Evolutionary conservation across 1,140 invertebrate genomes (phyloP), one percentile per base, ranked within the genome.

Genomic region (Drosophila ercepeae): DNA sequence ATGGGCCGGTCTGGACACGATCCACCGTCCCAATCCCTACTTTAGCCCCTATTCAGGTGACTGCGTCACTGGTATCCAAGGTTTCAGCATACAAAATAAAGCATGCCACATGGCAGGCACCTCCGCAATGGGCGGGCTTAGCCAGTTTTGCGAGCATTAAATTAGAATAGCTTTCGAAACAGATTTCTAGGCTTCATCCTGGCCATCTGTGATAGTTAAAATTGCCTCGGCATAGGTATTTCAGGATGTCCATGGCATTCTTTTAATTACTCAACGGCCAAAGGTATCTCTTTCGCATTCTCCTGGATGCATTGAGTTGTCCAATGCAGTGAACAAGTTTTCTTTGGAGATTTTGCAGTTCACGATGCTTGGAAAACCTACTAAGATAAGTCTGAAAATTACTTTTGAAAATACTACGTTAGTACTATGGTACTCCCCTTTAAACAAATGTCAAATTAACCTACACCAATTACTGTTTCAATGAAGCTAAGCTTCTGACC

Each of bases 91-190:
- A 41, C 34, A 61, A 44, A 64, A 42, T 45, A 61, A 44, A 67
- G 45, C 63, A 52, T 65, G 63, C 45, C 59, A 64, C 59, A 67
- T 44, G 63, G 46, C 45, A 63, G 57, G 3, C 7, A n/a, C 3
- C 11, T 9, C 44, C 27, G 45, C 63, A 44, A 65, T 67, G 61
- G 63, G 63, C 23, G 39, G 27, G 46, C 63, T 67, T 34, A 53
- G 27, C 27, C 0, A 18, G 27, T 67, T 67, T 53, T 45, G 11
- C 34, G 27, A 27, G 27, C 39, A 34, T 67, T 67, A 32, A 34
- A 53, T 25, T 0, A 21, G 36, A 65, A 67, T 44, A 52, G 60
- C 64, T 65, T 44, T 44, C 6, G 8, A 41, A 44, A 34, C 21
- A 25, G 27, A 25, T 23, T 18, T 65, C 13, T 60, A 4, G 6